Evolutionary conservation across 2,113 vertebrate genomes (phyloP), one percentile per base, ranked within the genome.

Genomic region (Rhinogobius similis): DNA sequence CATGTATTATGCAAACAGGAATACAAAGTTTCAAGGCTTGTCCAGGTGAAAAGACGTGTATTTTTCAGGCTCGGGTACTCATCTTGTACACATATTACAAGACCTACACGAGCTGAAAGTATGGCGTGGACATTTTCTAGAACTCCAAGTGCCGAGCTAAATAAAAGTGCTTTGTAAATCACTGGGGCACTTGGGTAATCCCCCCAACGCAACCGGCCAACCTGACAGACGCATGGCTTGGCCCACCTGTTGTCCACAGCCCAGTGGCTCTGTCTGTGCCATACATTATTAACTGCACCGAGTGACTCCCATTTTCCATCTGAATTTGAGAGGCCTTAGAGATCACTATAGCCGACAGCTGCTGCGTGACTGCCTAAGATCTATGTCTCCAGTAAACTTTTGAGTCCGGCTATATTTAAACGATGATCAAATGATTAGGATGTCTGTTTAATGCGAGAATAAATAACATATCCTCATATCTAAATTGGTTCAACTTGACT

Each of bases 141-240:
- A 67, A 23, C 36, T 63, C 75, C 27, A 23, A 64, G 81, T 41
- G 8, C 6, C 27, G 68, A 71, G 83, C 90, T 92, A 92, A 89
- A 92, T 92, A 92, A 91, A 91, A 91, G 75, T 73, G 75, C 86
- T 92, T 91, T 93, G 83, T 88, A 88, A 91, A 86, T 86, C 81
- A 79, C 70, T 73, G 61, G 86, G 75, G 84, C 88, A 87, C 86
- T 86, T 80, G 90, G 78, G 72, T 88, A 85, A 91, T 90, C 89
- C 78, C 74, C 65, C 77, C 81, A 79, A 82, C 80, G 80, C 79
- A 85, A 77, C 79, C 75, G 74, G 69, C 81, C 73, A 69, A 69
- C 77, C 76, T 68, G 72, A 53, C 16, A 73, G 79, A 79, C 71
- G 76, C 86, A 83, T 79, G 83, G 61, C 83, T 81, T 50, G 10